Conservation (phyloP, 2,888 invertebrate species). For the Brassicogethes aeneus region DNA sequence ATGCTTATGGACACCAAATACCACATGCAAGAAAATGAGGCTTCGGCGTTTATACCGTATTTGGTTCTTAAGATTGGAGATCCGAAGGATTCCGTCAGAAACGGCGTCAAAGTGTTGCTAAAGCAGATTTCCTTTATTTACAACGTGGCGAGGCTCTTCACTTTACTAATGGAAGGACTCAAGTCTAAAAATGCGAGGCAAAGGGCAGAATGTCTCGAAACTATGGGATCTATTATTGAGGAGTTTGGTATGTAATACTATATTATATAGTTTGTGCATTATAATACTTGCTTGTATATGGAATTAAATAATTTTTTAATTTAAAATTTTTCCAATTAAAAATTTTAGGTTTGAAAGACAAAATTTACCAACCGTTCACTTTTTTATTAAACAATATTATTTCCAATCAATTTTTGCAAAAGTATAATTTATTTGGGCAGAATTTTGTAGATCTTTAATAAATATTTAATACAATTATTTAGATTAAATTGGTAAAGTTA, state of each 20-base stretch:
- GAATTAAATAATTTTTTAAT: slow-evolving; percentile 1
- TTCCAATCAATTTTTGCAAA: too few relatives aligned
- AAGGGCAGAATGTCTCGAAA: slow-evolving; percentile 91
- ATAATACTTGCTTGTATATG: neutral
- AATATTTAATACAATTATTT: too few relatives aligned
- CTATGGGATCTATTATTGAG: slow-evolving; percentile 79
- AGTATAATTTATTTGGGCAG: too few relatives aligned
- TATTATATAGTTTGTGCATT: too few relatives aligned
- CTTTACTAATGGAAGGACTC: slow-evolving; percentile 87
- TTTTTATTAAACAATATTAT: too few relatives aligned
- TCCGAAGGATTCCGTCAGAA: slow-evolving; percentile 89
- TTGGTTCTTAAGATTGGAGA: slow-evolving; percentile 92
- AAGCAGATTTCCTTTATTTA: slow-evolving; percentile 79
- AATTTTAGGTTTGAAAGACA: too few relatives aligned
- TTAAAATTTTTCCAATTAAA: too few relatives aligned
- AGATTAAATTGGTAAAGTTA: too few relatives aligned
- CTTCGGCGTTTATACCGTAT: slow-evolving; percentile 90
- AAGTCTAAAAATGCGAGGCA: slow-evolving; percentile 96
- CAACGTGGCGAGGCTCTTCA: slow-evolving; percentile 81
- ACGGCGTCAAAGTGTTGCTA: slow-evolving; percentile 78
- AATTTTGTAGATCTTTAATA: too few relatives aligned
- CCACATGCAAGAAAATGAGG: slow-evolving; percentile 83
- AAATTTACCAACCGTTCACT: too few relatives aligned
- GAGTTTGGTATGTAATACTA: slow-evolving; percentile 54
- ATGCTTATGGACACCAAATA: slow-evolving; percentile 73